Evolutionary conservation across 2,888 invertebrate species (phyloP), one percentile per base, ranked within the genome.

Genomic region (Tubiluchus corallicola): DNA sequence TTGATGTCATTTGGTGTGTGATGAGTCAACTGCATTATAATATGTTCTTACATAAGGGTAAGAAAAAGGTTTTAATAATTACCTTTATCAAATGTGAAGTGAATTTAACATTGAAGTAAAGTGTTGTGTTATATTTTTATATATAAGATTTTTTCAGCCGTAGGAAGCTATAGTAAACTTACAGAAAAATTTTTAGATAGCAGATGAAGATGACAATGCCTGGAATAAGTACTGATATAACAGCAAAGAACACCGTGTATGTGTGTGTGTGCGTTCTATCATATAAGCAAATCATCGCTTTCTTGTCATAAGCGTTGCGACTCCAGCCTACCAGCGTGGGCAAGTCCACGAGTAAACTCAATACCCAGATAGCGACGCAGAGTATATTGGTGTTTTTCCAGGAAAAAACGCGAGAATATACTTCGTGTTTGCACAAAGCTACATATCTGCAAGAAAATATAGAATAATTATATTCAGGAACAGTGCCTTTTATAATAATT

Each of bases 261-360:
- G 47, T 46, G 13, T 44, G 43, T 37, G 42, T 45, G 4, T 50
- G 50, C 21, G 49, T 45, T 21, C 52, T 29, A 41, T 53, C 49
- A 45, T 48, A 53, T 18, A 51, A 47, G 41, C 53, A 53, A 37
- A 38, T 49, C 17, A 53, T 38, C 4, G 51, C 49, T 40, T 53
- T 53, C 18, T 45, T 20, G 43, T 53, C 53, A 38, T 47, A 52
- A 19, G 37, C 45, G 41, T 53, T 48, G 40, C 50, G 50, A 5
- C 52, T 51, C 52, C 53, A 53, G 20, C 51, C 52, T 38, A 43
- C 21, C 9, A 47, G 4, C 40, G 45, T 48, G 13, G 48, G 48
- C 18, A 37, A 40, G n/a, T 46, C 48, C 17, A 48, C 15, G 4
- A 48, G 29, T 19, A 48, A 43, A 21, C 17, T 39, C 5, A 9